Evolutionary conservation across 2,797 vertebrate species (phyloP).

Genomic region (Semaprochilodus insignis): DNA sequence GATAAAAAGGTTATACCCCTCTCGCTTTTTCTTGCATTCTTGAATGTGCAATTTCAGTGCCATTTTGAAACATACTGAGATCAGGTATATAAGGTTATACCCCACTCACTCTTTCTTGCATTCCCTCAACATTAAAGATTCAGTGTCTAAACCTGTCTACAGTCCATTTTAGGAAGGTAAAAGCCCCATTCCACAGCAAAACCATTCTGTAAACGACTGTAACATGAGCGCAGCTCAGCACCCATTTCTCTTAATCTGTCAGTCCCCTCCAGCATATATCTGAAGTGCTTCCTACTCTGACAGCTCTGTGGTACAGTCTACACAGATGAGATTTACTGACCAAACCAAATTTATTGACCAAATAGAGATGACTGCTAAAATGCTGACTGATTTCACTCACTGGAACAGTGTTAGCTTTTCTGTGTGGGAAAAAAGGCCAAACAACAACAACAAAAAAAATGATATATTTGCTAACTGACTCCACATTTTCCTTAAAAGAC

Average conservation of each 20-base stretch:
- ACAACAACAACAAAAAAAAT: conserved; percentile 17
- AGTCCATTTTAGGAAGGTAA: neutral
- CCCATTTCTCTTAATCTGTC: conserved; percentile 10
- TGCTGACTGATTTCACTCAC: conserved; percentile 32
- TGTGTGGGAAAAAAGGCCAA: conserved; percentile 18
- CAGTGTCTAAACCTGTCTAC: neutral
- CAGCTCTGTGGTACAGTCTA: conserved; percentile 34
- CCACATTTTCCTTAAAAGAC: conserved; percentile 29
- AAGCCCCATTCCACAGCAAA: neutral
- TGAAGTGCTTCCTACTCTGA: conserved; percentile 36
- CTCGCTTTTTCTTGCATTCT: no score
- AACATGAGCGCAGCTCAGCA: conserved; percentile 19
- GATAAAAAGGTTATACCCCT: no score
- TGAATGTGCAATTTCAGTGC: no score
- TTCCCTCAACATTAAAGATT: neutral
- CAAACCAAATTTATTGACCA: neutral
- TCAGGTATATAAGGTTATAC: neutral
- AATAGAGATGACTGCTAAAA: conserved; percentile 20
- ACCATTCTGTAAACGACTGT: neutral
- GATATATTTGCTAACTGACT: conserved; percentile 36
- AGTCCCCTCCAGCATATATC: conserved; percentile 33
- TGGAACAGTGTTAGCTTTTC: conserved; percentile 42
- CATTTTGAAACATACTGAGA: no score
- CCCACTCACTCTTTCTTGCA: neutral
- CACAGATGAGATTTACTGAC: conserved; percentile 27